Evolutionary conservation across 2,797 vertebrate genomes (phyloP), one percentile per base, ranked within the genome.

Genomic region (Parambassis ranga): DNA sequence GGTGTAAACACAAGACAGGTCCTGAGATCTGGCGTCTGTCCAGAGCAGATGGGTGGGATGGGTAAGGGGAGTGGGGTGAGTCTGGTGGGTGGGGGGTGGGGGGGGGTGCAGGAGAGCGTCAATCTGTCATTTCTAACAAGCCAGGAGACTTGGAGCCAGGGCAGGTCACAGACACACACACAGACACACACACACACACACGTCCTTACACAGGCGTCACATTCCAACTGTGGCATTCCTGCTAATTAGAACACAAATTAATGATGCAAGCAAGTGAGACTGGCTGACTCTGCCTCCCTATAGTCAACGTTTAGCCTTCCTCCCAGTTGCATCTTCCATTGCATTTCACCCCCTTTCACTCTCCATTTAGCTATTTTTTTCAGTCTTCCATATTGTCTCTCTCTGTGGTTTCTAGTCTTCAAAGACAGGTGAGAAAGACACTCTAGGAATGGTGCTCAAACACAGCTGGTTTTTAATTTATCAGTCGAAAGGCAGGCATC

Each of bases 41-140:
- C 89, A 90, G 83, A 87, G 79, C 84, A 92, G 91, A 90, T 92
- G 89, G 87, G 85, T 78, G 81, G 81, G 85, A 60, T 73, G 73
- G 72, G 70, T 69, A 65, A 49, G 46, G 46, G 58, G 51, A 75
- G 71, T 57, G 41, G 66, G 71, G 65, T 37, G 66, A 42, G 74
- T 38, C 57, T 76, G 50, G 50, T 67, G 61, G 19, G 16, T 49
- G n/a, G 33, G 16, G 42, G 23, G 48, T 69, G 77, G 60, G 85
- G 73, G 71, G 74, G 71, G 80, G 71, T 67, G 53, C 73, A 79
- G 64, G 75, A 77, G 80, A 87, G 81, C 61, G 18, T 79, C 81
- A 86, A 91, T 91, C 91, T 92, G 90, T 92, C 88, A 92, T 88
- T 88, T 83, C 90, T 93, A 92, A 92, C 90, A 91, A 92, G 91